A percentile compares a stretch with the other conserved stretches of the same genome.
These are phyloP conservation scores for Tenrec ecaudatus DNA, from an alignment of 2,113 vertebrate species.

Conservation along the genomic window DNA sequence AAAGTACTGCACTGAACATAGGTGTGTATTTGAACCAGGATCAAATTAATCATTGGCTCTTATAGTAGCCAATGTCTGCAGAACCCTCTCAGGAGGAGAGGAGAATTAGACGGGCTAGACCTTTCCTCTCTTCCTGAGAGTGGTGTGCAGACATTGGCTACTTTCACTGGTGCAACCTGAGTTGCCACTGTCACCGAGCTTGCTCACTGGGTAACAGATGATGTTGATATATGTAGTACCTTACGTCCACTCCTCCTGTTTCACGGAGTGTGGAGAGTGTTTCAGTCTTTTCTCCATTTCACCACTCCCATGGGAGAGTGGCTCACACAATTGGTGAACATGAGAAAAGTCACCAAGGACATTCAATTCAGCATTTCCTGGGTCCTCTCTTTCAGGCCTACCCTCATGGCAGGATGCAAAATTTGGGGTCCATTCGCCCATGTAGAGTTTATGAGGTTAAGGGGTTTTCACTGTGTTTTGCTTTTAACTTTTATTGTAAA, in stretches of 20 bases:
- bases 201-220: not conserved
- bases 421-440: not conserved
- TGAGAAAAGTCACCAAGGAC: not conserved
- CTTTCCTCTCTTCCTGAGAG: not conserved
- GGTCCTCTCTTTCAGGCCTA: not conserved
- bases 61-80: not conserved
- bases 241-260: not conserved
- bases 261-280: not conserved
- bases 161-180: not conserved
- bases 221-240: not conserved
- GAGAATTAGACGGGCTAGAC: not conserved
- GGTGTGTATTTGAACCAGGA: not conserved
- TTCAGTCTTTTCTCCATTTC: not conserved
- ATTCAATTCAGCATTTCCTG: not conserved
- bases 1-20: too few species aligned
- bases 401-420: not conserved
- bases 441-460: not conserved
- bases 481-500: too few species aligned
- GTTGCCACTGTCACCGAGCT: not conserved
- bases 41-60: not conserved
- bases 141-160: not conserved
- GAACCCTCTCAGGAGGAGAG: not conserved
- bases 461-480: too few species aligned
- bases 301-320: not conserved
- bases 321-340: not conserved